Base-by-base conservation (phyloP, 2,113 vertebrate genomes). In the Myrmecophaga tridactyla region DNA sequence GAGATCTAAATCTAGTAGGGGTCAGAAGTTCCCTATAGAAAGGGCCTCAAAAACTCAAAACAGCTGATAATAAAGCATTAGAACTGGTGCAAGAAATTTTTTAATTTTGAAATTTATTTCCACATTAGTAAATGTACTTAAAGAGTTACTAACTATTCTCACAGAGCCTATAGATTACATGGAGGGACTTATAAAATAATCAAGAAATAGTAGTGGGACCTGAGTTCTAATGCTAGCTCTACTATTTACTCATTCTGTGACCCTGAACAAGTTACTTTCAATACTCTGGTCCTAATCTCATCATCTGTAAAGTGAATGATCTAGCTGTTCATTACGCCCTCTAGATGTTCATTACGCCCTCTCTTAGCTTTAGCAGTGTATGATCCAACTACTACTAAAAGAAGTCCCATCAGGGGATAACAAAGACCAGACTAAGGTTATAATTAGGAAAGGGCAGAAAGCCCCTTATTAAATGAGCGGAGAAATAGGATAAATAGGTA, bases 361-460 rank as follows among this genome's bases (percentile, higher is more conserved):
- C n/a, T 80, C 60, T 94, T 25, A 87, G 58, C 70, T 86, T 82
- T 80, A 69, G 60, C n/a, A 84, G 25, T 91, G 12, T 25, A 48
- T 56, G 51, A 89, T 81, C 93, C 36, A 58, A 73, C 31, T 93
- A 51, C 65, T 56, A 75, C 43, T 80, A 70, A 80, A 93, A 82
- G n/a, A 77, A 56, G 56, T 29, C 34, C 60, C 56, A 15, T 72
- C 3, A 73, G 29, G 48, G 18, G 36, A 90, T 23, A 25, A 83
- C 77, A 92, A 93, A 84, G 11, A 92, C 53, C 29, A 92, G 82
- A 60, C 15, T 60, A 90, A 96, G 89, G 72, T 86, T 41, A 77
- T 58, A 48, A 86, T 72, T 97, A 69, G 65, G 39, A 62, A 51
- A 63, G 31, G 77, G 85, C n/a, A 94, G 51, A 84, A 96, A 91